phyloP scores from a whole-genome alignment of 2,113 vertebrate species.

The Thalassoma bifasciatum region DNA sequence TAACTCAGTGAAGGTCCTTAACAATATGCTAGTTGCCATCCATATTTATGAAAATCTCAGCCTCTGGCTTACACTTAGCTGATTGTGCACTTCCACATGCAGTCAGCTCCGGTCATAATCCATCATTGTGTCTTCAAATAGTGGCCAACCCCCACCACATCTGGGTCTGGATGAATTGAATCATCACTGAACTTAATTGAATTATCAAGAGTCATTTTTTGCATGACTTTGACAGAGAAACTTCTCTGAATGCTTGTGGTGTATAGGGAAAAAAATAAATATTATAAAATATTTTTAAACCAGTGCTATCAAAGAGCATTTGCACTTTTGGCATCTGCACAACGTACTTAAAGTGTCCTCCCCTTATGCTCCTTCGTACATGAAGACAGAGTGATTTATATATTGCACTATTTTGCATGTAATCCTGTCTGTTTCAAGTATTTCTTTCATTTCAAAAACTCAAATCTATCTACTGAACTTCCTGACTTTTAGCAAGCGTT shows the following conservation, averaged over 20 bases:
- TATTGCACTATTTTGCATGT: not conserved
- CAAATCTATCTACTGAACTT: not conserved
- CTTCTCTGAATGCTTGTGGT: not conserved
- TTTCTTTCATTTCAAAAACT: conserved; percentile 11
- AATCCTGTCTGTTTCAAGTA: not conserved
- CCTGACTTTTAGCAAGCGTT: not conserved
- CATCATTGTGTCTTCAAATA: conserved; percentile 73
- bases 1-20: conserved; percentile 73
- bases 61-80: conserved; percentile 77
- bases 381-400: not conserved
- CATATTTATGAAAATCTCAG: conserved; percentile 81
- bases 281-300: too few species aligned
- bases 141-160: not conserved
- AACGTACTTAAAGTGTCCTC: not conserved
- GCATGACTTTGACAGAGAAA: too few species aligned
- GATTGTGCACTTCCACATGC: conserved; percentile 75
- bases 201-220: conserved; percentile 36
- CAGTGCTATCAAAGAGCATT: too few species aligned
- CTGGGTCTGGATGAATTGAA: conserved; percentile 36
- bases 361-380: not conserved
- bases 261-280: not conserved
- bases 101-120: conserved; percentile 76
- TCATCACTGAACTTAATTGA: conserved; percentile 59
- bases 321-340: too few species aligned
- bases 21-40: conserved; percentile 74